Evolutionary conservation across 2,113 vertebrate species (phyloP), one percentile per base, ranked within the genome.

Genomic region (Prionailurus viverrinus): DNA sequence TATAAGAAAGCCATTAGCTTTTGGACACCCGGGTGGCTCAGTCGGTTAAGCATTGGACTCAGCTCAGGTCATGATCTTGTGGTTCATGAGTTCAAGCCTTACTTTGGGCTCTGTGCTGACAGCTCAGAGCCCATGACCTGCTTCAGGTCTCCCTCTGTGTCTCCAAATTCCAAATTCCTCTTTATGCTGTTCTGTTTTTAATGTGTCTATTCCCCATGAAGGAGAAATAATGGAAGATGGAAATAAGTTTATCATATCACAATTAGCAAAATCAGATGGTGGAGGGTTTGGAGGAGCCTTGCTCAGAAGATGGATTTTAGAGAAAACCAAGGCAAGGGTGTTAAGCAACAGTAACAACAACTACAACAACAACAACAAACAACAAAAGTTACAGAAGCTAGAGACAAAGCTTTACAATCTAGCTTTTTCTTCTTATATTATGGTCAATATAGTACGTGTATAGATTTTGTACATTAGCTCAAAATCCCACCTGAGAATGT

Each of bases 1-100:
- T 82, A 39, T 36, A 83, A 96, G 39, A 95, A 93, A 3, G 13
- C 33, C n/a, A 63, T 55, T 41, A 53, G n/a, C 16, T 93, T 92
- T 91, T 61, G 58, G 58, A 61, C 58, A 61, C 58, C 21, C 23
- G 58, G 21, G 58, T 61, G 58, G 58, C 58, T 23, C 21, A 61
- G 21, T 61, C 23, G 3, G 58, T 61, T 61, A 23, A 61, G 8
- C 58, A 61, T 61, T 61, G 58, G 21, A 61, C 58, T 61, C 21
- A 61, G 58, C 21, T 61, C 58, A 61, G 19, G 58, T 61, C 58
- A 61, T 61, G 58, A 61, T 61, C 58, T 61, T 61, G 58, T 61
- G 58, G 58, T 61, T 61, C 21, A 23, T 61, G 58, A 23, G 58
- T 23, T 61, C 58, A 23, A 61, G 21, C 58, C 8, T 21, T 8